Evolutionary conservation across 2,888 invertebrate genomes (phyloP), one percentile per base, ranked within the genome.

Genomic region (Empis livida): DNA sequence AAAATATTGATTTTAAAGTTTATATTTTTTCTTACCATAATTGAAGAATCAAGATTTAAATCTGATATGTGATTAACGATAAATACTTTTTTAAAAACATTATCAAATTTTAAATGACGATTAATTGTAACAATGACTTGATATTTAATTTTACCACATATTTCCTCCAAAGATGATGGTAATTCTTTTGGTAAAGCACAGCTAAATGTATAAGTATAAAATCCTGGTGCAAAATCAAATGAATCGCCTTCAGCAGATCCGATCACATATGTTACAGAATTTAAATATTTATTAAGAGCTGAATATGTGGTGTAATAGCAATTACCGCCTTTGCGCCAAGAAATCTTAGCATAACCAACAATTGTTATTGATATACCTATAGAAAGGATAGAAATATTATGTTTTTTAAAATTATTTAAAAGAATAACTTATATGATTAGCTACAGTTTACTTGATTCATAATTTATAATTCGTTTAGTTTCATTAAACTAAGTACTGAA

Each of bases 91-190:
- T n/a, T n/a, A n/a, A n/a, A n/a, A n/a, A n/a, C n/a, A n/a, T n/a
- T n/a, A n/a, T n/a, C n/a, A n/a, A n/a, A n/a, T n/a, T n/a, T n/a
- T n/a, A n/a, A n/a, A n/a, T n/a, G 87, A 27, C 85, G 75, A 62
- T 90, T 88, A 16, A 92, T 71, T 5, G 77, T 79, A 16, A 83
- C 81, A 60, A 82, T 84, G 9, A 87, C 76, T 5, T 79, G 80
- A 61, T 91, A 92, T 30, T 82, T 74, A 20, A 92, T 77, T 58
- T 79, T 76, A 0, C 90, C 86, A 66, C 73, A 73, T 57, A 80
- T 74, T 3, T 82, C 82, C 60, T 81, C 82, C 64, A 86, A 88
- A 3, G 84, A 84, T 11, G 84, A 83, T 9, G 89, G 89, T 46
- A 88, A 70, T 48, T 80, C 65, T 15, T 59, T 57, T 9, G 66